phyloP scores from a whole-genome alignment of 2,113 vertebrate species.

The Thomomys bottae region DNA sequence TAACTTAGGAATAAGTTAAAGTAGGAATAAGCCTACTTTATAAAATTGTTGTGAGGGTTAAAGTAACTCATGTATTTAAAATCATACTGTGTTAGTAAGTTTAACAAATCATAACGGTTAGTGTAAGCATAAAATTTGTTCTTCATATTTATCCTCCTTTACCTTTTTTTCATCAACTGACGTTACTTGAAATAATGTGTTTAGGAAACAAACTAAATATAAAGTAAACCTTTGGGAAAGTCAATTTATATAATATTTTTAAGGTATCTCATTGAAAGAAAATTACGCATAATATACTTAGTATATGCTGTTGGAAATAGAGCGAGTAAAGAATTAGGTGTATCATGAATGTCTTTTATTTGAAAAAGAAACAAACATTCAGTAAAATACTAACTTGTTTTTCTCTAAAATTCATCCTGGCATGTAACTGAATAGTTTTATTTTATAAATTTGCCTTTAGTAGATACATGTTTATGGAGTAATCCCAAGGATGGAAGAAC shows the following conservation, averaged over 20 bases:
- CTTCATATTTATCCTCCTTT: too few relatives aligned
- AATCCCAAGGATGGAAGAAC: background rate
- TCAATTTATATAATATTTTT: background rate
- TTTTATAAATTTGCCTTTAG: background rate
- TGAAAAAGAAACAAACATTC: background rate
- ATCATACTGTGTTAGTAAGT: too few relatives aligned
- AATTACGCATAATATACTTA: background rate
- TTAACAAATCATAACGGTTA: too few relatives aligned
- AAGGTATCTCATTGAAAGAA: background rate
- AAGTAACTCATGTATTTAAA: background rate
- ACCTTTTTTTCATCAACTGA: background rate
- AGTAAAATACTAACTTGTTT: background rate
- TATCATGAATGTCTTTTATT: background rate
- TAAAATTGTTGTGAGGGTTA: background rate
- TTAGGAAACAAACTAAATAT: background rate
- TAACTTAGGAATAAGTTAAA: background rate
- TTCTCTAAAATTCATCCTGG: conserved; percentile 17
- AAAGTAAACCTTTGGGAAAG: background rate
- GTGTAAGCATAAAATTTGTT: too few relatives aligned
- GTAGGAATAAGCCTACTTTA: background rate
- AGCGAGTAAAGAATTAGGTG: background rate
- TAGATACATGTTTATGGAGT: conserved; percentile 6
- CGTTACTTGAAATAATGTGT: conserved; percentile 19
- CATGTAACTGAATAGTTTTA: background rate
- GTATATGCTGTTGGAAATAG: background rate